Conservation (phyloP, 2,888 invertebrate species). For the Drosophila cognata region DNA sequence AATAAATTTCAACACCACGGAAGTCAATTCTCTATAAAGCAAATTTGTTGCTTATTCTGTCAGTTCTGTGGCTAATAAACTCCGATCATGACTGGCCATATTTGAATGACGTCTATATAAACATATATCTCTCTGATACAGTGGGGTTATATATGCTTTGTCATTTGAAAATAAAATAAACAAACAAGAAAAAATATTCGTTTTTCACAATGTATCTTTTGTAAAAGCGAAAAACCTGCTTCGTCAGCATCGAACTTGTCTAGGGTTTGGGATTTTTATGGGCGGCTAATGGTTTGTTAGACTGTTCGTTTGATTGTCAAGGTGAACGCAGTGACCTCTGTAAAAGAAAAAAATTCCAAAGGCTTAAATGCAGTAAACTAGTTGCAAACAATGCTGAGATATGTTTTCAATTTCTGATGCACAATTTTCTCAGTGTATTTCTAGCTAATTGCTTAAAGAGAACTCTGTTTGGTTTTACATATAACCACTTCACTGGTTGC, state of each 20-base stretch:
- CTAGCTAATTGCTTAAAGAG: not conserved
- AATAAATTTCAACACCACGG: conserved; percentile 31
- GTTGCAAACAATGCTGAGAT: not conserved
- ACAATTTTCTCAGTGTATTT: not conserved
- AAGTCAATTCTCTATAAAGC: conserved; percentile 24
- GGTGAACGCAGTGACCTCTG: conserved; percentile 72
- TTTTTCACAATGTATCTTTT: conserved; percentile 46
- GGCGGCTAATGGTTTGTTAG: conserved; percentile 28
- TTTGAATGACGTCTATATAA: conserved; percentile 41
- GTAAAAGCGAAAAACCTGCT: conserved; percentile 55
- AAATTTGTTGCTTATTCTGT: conserved; percentile 27
- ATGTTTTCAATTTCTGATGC: too few relatives aligned
- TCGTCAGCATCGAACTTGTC: conserved; percentile 61
- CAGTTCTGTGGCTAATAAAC: conserved; percentile 46
- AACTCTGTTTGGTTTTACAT: not conserved
- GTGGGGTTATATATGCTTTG: conserved; percentile 36
- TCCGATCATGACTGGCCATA: conserved; percentile 47
- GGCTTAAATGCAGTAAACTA: conserved; percentile 17
- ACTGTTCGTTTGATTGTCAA: conserved; percentile 71
- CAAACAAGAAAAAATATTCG: conserved; percentile 26
- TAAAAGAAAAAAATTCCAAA: conserved; percentile 36
- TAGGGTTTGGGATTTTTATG: conserved; percentile 52
- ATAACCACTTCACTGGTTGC: conserved; percentile 8
- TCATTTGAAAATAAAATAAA: conserved; percentile 38
- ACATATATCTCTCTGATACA: conserved; percentile 20